Evolutionary conservation across 2,113 vertebrate genomes (phyloP).

Genomic region (Prunella himalayana): DNA sequence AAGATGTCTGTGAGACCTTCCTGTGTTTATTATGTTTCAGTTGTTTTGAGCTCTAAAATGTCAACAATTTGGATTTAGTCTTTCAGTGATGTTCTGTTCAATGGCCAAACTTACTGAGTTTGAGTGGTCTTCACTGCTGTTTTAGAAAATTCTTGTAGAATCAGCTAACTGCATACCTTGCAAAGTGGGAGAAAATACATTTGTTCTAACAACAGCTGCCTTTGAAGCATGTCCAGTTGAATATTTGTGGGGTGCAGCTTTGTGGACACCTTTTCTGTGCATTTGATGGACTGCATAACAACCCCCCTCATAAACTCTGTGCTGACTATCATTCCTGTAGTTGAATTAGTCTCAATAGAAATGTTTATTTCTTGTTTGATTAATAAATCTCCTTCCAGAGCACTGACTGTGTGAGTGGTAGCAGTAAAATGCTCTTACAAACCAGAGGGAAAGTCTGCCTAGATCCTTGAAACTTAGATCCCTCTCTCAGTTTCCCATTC

Average conservation of each 20-base stretch:
- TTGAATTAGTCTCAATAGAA: not conserved
- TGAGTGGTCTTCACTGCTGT: not conserved
- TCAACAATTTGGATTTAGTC: not conserved
- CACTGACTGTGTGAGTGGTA: not conserved
- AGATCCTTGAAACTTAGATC: not conserved
- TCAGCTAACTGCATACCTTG: not conserved
- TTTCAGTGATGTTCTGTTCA: not conserved
- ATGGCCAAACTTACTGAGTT: not conserved
- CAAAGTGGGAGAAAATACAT: not conserved
- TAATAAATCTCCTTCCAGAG: not conserved
- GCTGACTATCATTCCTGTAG: not conserved
- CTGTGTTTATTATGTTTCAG: not conserved
- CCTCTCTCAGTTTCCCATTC: not conserved
- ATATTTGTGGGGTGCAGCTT: not conserved
- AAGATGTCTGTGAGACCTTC: not conserved
- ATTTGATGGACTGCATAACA: not conserved
- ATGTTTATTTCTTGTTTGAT: conserved; percentile 12
- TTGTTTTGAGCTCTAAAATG: not conserved
- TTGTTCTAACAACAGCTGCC: not conserved
- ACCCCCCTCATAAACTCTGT: not conserved
- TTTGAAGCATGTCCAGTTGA: not conserved
- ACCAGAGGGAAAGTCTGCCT: not conserved
- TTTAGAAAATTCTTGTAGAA: not conserved
- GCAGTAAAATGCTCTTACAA: not conserved
- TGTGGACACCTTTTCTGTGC: not conserved